Evolutionary conservation across 1,140 invertebrate genomes (phyloP).

Genomic region (Neotoxoptera formosana): DNA sequence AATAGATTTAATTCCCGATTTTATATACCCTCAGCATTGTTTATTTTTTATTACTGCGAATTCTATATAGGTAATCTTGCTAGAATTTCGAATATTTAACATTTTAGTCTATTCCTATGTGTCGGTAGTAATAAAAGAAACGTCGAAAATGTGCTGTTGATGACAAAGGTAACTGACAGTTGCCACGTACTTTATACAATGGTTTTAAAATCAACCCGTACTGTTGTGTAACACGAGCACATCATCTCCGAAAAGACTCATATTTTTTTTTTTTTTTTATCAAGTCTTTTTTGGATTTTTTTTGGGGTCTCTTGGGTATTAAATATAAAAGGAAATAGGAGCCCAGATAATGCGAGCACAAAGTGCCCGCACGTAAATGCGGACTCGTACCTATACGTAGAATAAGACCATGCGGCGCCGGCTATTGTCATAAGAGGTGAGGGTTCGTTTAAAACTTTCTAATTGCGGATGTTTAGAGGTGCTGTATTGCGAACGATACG

Average conservation of each 20-base stretch:
- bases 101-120: neutral
- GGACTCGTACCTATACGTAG: neutral
- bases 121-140: neutral
- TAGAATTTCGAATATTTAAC: neutral
- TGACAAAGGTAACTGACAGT: neutral
- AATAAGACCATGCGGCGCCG: slow-evolving; percentile 6
- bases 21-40: neutral
- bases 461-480: slow-evolving; percentile 51
- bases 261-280: slow-evolving; percentile 13
- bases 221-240: neutral
- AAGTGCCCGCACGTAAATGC: slow-evolving; percentile 30
- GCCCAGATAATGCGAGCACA: slow-evolving; percentile 20
- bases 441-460: slow-evolving; percentile 56
- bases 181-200: neutral
- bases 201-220: slow-evolving; percentile 27
- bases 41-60: neutral
- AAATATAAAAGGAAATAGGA: slow-evolving; percentile 21
- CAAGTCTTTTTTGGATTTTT: neutral
- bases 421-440: slow-evolving; percentile 40
- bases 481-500: slow-evolving; percentile 38
- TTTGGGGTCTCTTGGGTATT: neutral
- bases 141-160: neutral
- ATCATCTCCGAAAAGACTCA: neutral
- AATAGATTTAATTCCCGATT: neutral
- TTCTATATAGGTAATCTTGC: neutral